Evolutionary conservation across 2,113 vertebrate species (phyloP).

Genomic region (Strix aluco): DNA sequence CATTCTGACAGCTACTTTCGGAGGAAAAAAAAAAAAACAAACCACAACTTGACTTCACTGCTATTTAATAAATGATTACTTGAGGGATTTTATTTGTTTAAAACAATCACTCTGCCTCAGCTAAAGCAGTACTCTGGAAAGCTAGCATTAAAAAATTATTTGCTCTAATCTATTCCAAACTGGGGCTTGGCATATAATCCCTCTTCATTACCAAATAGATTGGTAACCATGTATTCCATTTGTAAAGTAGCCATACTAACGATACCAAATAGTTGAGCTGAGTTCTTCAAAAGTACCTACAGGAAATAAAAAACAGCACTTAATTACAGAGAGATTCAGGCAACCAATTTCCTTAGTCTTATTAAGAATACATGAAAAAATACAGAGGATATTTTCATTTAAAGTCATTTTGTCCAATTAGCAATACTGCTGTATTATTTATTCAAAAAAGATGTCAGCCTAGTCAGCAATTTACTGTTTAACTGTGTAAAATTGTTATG

Average conservation of each 20-base stretch:
- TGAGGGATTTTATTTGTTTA: conserved; percentile 34
- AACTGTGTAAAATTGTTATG: not conserved
- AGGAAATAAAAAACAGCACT: not conserved
- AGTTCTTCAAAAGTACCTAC: not conserved
- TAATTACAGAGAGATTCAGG: not conserved
- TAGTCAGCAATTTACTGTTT: not conserved
- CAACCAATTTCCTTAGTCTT: not conserved
- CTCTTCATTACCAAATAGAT: not conserved
- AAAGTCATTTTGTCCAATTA: not conserved
- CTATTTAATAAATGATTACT: conserved; percentile 46
- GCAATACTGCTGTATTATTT: not conserved
- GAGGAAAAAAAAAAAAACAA: not conserved
- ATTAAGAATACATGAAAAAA: not conserved
- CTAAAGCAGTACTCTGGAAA: conserved; percentile 21
- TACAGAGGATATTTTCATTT: not conserved
- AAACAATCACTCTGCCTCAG: conserved; percentile 1
- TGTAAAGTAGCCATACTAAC: not conserved
- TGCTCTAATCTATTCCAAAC: conserved; percentile 24
- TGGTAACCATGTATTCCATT: not conserved
- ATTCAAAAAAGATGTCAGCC: not conserved
- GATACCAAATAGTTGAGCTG: not conserved
- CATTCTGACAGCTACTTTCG: not conserved
- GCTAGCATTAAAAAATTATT: conserved; percentile 42
- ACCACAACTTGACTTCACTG: not conserved
- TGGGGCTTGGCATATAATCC: not conserved